phyloP scores from a whole-genome alignment of 64 coral and sea anemone species.

The Hydrozoanthus tunicans region DNA sequence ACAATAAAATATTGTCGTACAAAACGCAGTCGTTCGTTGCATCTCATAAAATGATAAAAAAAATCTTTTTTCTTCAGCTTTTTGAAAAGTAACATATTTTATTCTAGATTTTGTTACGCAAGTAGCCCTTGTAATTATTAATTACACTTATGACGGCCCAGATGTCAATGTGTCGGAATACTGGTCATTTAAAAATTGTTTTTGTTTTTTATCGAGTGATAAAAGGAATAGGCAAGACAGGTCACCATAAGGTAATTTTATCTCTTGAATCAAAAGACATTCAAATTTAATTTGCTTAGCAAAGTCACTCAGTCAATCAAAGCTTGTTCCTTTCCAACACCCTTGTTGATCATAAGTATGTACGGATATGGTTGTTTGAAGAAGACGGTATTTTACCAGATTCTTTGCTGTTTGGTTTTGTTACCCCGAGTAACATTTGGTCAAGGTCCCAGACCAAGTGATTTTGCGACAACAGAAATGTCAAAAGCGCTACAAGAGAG shows the following conservation, averaged over 20 bases:
- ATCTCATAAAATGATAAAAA: too few species aligned
- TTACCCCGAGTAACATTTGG: background rate
- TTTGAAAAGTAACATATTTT: too few species aligned
- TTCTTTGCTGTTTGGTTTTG: background rate
- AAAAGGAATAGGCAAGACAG: conserved; percentile 10
- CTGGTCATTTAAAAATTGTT: background rate
- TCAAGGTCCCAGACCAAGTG: background rate
- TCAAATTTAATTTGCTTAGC: background rate
- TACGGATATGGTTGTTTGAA: background rate
- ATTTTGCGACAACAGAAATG: background rate
- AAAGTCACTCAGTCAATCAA: background rate
- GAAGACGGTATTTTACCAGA: background rate
- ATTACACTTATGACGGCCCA: too few species aligned
- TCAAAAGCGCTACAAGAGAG: background rate
- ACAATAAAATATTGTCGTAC: too few species aligned
- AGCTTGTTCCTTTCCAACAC: background rate
- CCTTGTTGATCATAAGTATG: background rate
- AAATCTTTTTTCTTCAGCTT: too few species aligned
- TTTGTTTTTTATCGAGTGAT: background rate
- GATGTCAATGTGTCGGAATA: background rate
- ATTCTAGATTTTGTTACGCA: too few species aligned
- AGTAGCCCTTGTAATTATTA: too few species aligned
- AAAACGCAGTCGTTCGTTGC: too few species aligned
- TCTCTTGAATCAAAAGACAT: background rate
- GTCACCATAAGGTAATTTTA: background rate